phyloP scores from a whole-genome alignment of 92 coral and sea anemone genomes.

The Parazoanthus atlanticus region DNA sequence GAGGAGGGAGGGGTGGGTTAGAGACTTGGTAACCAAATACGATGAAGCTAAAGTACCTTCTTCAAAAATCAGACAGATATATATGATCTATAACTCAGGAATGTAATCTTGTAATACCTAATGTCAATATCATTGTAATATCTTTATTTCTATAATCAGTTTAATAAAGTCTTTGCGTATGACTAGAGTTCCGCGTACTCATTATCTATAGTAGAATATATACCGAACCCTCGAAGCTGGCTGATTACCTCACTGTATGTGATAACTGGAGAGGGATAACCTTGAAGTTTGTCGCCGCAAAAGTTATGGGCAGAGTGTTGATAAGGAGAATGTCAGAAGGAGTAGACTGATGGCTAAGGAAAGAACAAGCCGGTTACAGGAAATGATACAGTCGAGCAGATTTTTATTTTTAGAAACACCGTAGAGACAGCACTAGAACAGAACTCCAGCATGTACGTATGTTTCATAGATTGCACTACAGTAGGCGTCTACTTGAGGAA shows the following conservation, averaged over 20 bases:
- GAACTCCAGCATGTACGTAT: background rate
- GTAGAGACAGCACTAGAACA: background rate
- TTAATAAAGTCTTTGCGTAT: too few species aligned
- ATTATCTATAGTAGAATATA: too few species aligned
- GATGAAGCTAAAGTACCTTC: too few species aligned
- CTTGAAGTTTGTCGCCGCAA: background rate
- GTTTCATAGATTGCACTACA: background rate
- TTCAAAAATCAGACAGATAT: too few species aligned
- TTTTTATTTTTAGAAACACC: background rate
- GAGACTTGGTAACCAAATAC: too few species aligned
- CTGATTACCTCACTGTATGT: background rate
- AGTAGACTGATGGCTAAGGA: background rate
- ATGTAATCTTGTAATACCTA: too few species aligned
- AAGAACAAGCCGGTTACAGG: background rate
- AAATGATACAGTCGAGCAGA: background rate
- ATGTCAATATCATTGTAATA: too few species aligned
- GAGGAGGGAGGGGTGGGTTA: too few species aligned
- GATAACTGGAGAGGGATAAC: background rate
- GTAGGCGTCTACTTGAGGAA: slow-evolving; percentile 33
- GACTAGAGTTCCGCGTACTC: too few species aligned
- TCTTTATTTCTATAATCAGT: too few species aligned
- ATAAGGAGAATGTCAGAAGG: background rate
- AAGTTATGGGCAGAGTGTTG: background rate
- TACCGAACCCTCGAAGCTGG: too few species aligned
- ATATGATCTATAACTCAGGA: too few species aligned